phyloP scores from a whole-genome alignment of 2,888 invertebrate species.

The Lydus trimaculatus region DNA sequence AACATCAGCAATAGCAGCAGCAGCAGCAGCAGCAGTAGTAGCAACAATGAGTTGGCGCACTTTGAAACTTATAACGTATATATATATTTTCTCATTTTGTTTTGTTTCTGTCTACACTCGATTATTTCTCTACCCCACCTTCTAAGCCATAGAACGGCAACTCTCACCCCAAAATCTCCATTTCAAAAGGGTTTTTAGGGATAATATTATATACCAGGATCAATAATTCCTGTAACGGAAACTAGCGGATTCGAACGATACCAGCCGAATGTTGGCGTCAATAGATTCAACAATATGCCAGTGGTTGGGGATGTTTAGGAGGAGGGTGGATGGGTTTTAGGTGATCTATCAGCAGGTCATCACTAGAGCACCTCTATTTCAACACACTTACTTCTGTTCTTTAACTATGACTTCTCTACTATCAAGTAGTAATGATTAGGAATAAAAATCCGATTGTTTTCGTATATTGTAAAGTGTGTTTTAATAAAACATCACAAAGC shows the following conservation, averaged over 20 bases:
- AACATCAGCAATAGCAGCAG: too few species aligned
- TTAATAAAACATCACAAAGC: too few species aligned
- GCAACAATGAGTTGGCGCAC: slow-evolving; percentile 23
- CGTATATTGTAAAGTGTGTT: too few species aligned
- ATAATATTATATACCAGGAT: slow-evolving; percentile 54
- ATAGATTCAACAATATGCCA: slow-evolving; percentile 52
- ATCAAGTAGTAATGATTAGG: background rate
- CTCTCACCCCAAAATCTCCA: slow-evolving; percentile 54
- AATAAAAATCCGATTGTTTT: too few species aligned
- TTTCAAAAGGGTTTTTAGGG: slow-evolving; percentile 58
- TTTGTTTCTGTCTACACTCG: slow-evolving; percentile 52
- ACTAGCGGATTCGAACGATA: slow-evolving; percentile 37
- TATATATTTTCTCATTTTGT: slow-evolving; percentile 49
- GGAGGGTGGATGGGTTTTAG: background rate
- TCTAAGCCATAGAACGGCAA: slow-evolving; percentile 31
- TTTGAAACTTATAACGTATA: slow-evolving; percentile 37
- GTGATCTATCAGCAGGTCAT: background rate
- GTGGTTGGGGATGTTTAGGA: slow-evolving; percentile 15
- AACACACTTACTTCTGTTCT: background rate
- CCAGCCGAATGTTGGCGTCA: slow-evolving; percentile 43
- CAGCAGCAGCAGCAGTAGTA: background rate
- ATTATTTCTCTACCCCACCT: slow-evolving; percentile 43
- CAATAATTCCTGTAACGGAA: slow-evolving; percentile 42
- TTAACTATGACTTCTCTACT: background rate
- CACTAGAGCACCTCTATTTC: background rate